A percentile compares a stretch with the other conserved stretches of the same genome.
These are phyloP conservation scores for Muschampia plurimacula DNA, from an alignment of 2,888 invertebrate species.

Conservation along the genomic window DNA sequence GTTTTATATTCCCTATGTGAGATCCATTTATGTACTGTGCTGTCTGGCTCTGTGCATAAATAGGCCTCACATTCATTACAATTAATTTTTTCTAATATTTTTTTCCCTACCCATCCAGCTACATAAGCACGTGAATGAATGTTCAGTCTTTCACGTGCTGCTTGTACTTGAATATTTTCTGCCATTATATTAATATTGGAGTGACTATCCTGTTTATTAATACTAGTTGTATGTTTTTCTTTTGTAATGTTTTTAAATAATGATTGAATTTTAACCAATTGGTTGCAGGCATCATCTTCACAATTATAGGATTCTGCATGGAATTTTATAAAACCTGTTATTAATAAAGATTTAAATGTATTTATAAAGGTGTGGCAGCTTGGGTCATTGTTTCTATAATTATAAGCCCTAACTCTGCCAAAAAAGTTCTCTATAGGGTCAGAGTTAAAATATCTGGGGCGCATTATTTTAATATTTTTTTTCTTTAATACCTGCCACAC, in stretches of 20 bases:
- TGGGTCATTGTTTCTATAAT: slow-evolving; percentile 1
- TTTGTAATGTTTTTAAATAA: neutral
- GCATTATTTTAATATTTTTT: slow-evolving; percentile 11
- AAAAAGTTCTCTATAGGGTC: slow-evolving; percentile 2
- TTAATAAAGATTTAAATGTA: slow-evolving; percentile 7
- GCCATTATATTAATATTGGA: neutral
- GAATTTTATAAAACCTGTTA: neutral
- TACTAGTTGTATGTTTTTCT: neutral
- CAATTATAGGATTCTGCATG: neutral
- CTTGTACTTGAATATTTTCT: neutral
- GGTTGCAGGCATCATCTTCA: neutral
- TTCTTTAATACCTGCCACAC: slow-evolving; percentile 1
- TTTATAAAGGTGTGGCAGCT: neutral
- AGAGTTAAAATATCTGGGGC: slow-evolving; percentile 2
- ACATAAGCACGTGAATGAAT: slow-evolving; percentile 5
- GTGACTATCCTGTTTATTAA: neutral
- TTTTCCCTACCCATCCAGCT: slow-evolving; percentile 3
- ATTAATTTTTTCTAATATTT: neutral
- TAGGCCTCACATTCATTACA: neutral
- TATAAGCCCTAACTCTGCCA: neutral
- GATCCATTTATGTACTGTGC: neutral
- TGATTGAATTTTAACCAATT: neutral
- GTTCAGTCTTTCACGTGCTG: neutral
- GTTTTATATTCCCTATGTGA: slow-evolving; percentile 6
- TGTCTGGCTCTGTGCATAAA: neutral